Evolutionary conservation across 2,888 invertebrate species (phyloP).

Genomic region (Nomada hirtipes): DNA sequence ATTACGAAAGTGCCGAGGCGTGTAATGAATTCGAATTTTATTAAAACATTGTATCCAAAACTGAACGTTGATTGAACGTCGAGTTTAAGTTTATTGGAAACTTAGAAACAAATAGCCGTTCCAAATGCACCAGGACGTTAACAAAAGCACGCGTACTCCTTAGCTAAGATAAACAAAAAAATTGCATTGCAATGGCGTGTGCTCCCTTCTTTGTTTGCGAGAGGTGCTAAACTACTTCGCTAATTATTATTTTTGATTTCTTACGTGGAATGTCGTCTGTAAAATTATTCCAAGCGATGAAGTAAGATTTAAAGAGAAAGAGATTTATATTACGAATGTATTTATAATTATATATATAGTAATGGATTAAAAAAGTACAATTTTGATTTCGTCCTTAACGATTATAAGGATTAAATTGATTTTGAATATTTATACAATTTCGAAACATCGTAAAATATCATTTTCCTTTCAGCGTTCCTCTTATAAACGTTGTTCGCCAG

Average conservation of each 20-base stretch:
- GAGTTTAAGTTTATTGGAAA: neutral
- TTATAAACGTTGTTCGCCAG: neutral
- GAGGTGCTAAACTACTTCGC: conserved; percentile 39
- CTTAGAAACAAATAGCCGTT: conserved; percentile 7
- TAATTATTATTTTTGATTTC: conserved; percentile 47
- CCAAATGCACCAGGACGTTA: conserved; percentile 34
- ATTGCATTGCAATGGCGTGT: conserved; percentile 81
- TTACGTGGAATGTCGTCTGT: conserved; percentile 42
- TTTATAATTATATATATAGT: neutral
- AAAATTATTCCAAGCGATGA: neutral
- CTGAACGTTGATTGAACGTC: no score
- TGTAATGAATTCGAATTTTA: neutral
- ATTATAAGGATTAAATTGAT: neutral
- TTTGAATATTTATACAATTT: neutral
- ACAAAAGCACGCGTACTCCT: conserved; percentile 44
- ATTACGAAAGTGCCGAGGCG: no score
- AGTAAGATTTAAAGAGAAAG: neutral
- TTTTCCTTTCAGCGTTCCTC: neutral
- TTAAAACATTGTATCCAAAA: no score
- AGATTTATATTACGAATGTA: neutral
- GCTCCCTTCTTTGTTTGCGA: conserved; percentile 56
- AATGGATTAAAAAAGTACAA: neutral
- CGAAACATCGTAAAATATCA: neutral
- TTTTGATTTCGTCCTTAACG: neutral
- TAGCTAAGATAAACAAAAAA: conserved; percentile 75